Evolutionary conservation across 2,797 vertebrate genomes (phyloP).

Genomic region (Danio jaintianensis): DNA sequence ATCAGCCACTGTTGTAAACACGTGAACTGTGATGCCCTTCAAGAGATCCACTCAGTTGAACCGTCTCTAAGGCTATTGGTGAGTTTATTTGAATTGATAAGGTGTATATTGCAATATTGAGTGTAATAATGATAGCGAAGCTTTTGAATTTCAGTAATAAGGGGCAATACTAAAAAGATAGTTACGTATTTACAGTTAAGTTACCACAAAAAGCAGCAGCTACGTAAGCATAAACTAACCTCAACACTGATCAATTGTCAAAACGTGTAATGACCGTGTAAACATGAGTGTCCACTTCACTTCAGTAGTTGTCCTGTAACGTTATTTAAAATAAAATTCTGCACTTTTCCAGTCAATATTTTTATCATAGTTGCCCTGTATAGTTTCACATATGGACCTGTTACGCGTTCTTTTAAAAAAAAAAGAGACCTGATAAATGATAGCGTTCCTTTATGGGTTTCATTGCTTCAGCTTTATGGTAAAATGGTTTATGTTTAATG

Average conservation of each 20-base stretch:
- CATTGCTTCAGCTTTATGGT: background rate
- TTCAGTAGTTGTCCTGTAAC: background rate
- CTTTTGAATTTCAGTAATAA: background rate
- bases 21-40: constrained; percentile 9
- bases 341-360: background rate
- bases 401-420: background rate
- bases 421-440: background rate
- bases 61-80: background rate
- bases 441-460: background rate
- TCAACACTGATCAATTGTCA: background rate
- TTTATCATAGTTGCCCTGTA: background rate
- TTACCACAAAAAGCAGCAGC: background rate
- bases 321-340: background rate
- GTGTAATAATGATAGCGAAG: background rate
- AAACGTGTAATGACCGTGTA: background rate
- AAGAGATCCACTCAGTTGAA: background rate
- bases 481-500: background rate
- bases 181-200: background rate
- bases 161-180: background rate
- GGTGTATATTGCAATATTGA: background rate
- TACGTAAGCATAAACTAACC: background rate
- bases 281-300: background rate
- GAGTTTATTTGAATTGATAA: background rate
- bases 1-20: background rate
- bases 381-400: too few relatives aligned